Conservation (phyloP, 2,797 vertebrate genomes). For the Chelon labrosus region DNA sequence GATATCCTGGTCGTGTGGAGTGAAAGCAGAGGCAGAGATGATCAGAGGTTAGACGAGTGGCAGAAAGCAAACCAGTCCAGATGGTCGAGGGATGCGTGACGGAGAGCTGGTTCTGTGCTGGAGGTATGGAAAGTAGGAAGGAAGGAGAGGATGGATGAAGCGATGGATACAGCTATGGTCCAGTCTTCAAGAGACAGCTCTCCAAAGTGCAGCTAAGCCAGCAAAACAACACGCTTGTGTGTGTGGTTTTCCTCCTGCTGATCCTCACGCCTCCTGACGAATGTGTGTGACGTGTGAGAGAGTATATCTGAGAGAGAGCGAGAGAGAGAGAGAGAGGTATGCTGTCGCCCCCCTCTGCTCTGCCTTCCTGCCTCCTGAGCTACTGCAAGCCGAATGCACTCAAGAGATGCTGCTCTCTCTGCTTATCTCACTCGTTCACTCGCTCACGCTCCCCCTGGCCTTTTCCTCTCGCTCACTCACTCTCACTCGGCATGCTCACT, state of each 20-base stretch:
- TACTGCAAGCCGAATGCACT: conserved; percentile 74
- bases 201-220: conserved; percentile 70
- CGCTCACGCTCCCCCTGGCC: conserved; percentile 58
- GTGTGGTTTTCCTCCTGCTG: conserved; percentile 67
- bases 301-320: conserved; percentile 43
- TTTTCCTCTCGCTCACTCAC: conserved; percentile 58
- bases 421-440: conserved; percentile 72
- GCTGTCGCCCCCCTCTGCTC: conserved; percentile 64
- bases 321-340: conserved; percentile 49
- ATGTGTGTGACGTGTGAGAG: conserved; percentile 51
- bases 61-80: conserved; percentile 56
- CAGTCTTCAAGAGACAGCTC: conserved; percentile 78
- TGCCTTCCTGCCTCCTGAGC: conserved; percentile 70
- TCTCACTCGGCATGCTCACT: conserved; percentile 49
- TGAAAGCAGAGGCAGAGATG: conserved; percentile 26
- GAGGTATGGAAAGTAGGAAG: conserved; percentile 49
- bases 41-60: conserved; percentile 68
- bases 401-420: conserved; percentile 78
- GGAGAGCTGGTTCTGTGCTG: conserved; percentile 52
- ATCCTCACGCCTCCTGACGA: conserved; percentile 71
- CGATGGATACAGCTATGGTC: conserved; percentile 69
- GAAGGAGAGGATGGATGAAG: conserved; percentile 65
- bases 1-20: conserved; percentile 33
- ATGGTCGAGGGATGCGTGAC: conserved; percentile 24
- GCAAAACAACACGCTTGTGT: conserved; percentile 53